Evolutionary conservation across 2,888 invertebrate species (phyloP), one percentile per base, ranked within the genome.

Genomic region (Sussaba pulchella): DNA sequence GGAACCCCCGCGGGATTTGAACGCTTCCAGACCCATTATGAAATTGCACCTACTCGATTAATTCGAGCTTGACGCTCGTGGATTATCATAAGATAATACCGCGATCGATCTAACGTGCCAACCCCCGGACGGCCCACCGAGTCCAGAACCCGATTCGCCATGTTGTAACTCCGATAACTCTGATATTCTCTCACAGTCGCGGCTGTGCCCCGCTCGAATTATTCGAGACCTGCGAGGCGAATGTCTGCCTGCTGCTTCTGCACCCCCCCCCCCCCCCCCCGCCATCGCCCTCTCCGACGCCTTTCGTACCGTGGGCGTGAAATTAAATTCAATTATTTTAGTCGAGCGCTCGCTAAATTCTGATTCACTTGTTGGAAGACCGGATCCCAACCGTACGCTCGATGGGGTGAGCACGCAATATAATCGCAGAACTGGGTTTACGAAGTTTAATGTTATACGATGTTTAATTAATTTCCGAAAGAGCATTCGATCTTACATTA

Each of bases 11-110:
- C 84, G 82, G 83, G 85, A 77, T 72, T 85, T 84, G 82, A 80
- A 83, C 86, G 74, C 83, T 82, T 79, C 73, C 81, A 82, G 84
- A 84, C 82, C 88, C 86, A 89, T 89, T 89, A 89, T 88, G 90
- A 91, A 92, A 91, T 92, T 91, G 91, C 91, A 91, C 88, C 89
- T 90, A 91, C 88, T 90, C 91, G 90, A 92, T 92, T 91, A 91
- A 91, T 91, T 91, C 85, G 85, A 85, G 85, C 86, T 86, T 79
- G 85, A 84, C 84, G 86, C 85, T 81, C 86, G 88, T 87, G 88
- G 89, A 91, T 92, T 92, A 91, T 91, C 90, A 90, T 90, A 89
- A 89, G 88, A 89, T 90, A 89, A 90, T 91, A 84, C 88, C 83
- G 24, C 66, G 78, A 77, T 81, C 81, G 81, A 81, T 81, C 81